These are phyloP conservation scores for Tyto alba DNA, from an alignment of 2,113 vertebrate species.

Conservation along the genomic window DNA sequence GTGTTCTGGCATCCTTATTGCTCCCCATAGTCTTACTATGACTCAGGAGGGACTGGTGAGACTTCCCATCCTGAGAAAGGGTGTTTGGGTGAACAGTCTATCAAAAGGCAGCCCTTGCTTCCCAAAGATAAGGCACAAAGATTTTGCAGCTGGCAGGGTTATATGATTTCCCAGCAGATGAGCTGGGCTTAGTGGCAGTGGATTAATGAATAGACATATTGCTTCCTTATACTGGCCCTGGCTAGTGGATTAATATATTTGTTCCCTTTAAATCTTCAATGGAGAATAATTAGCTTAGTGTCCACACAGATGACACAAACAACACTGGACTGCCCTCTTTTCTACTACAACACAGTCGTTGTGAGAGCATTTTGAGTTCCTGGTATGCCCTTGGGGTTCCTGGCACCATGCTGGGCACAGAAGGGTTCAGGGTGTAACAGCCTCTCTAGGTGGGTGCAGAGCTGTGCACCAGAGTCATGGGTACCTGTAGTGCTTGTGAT, in stretches of 20 bases:
- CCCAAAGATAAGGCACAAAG: conserved; percentile 12
- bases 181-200: conserved; percentile 35
- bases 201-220: conserved; percentile 39
- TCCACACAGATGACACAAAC: neutral
- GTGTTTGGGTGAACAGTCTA: neutral
- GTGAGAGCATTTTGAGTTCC: neutral
- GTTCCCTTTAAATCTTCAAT: conserved; percentile 43
- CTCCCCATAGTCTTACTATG: neutral
- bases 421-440: neutral
- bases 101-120: neutral
- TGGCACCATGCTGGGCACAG: neutral
- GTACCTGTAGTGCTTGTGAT: conserved; percentile 1
- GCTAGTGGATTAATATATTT: conserved; percentile 47
- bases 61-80: neutral
- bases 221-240: conserved; percentile 53
- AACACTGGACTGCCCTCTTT: neutral
- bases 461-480: neutral
- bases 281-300: conserved; percentile 29
- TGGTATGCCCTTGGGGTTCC: neutral
- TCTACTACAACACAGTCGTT: neutral
- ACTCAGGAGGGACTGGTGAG: neutral
- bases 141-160: neutral
- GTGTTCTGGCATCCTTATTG: neutral
- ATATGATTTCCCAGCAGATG: conserved; percentile 14
- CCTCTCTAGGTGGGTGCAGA: neutral